phyloP scores from a whole-genome alignment of 2,888 invertebrate species.

The Apantesis nais region DNA sequence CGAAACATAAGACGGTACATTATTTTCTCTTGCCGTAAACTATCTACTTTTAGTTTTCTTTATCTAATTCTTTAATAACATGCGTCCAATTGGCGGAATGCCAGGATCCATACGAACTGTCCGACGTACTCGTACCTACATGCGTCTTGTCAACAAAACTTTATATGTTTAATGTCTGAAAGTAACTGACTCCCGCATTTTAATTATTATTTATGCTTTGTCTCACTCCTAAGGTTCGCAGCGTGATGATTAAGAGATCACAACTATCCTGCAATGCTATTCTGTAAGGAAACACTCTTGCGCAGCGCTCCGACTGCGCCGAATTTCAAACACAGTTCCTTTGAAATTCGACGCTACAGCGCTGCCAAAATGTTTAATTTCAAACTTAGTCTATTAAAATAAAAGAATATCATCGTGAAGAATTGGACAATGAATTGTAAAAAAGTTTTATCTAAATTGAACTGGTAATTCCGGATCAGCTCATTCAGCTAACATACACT shows the following conservation, averaged over 20 bases:
- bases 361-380: no score
- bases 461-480: background rate
- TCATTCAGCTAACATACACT: no score
- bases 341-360: no score
- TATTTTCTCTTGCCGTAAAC: conserved; percentile 2
- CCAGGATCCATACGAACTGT: conserved; percentile 10
- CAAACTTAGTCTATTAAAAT: no score
- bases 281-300: no score
- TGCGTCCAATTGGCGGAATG: conserved; percentile 10
- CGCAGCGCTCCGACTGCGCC: no score
- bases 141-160: background rate
- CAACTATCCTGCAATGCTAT: no score
- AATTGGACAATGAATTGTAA: background rate
- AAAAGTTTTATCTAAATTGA: background rate
- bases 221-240: background rate
- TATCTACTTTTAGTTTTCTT: conserved; percentile 15
- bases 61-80: conserved; percentile 14
- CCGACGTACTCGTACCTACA: background rate
- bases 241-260: background rate
- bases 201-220: background rate
- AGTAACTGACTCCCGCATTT: background rate
- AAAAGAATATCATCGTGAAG: no score
- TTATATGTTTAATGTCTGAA: background rate
- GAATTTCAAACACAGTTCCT: no score
- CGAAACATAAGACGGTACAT: background rate